Evolutionary conservation across 2,113 vertebrate species (phyloP).

Genomic region (Capricornis sumatraensis): DNA sequence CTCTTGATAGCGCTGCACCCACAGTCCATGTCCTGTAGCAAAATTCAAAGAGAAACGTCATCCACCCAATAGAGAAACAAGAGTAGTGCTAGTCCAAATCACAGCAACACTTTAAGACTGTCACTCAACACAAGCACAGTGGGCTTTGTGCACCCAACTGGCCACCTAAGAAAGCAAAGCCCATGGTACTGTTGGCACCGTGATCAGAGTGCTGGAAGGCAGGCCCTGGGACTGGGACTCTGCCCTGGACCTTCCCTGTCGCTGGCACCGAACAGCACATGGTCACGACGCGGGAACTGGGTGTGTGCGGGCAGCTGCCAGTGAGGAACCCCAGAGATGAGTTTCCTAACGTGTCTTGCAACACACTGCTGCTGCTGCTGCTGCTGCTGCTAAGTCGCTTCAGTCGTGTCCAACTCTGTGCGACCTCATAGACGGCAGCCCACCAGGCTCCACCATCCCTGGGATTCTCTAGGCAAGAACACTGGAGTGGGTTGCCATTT

Average conservation of each 20-base stretch:
- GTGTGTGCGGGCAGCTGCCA: neutral
- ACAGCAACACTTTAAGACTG: neutral
- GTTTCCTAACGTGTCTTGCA: neutral
- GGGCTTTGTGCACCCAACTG: neutral
- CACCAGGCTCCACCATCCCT: too few species aligned
- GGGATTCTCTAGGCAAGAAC: too few species aligned
- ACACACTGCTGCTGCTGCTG: neutral
- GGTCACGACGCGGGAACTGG: neutral
- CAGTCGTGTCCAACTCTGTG: too few species aligned
- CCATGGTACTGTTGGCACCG: neutral
- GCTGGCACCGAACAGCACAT: neutral
- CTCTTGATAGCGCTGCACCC: constrained; percentile 91
- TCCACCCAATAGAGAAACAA: neutral
- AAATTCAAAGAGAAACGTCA: neutral
- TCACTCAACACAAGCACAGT: neutral
- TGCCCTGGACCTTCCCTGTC: neutral
- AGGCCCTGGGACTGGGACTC: too few species aligned
- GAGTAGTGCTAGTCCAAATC: neutral
- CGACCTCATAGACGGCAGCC: too few species aligned
- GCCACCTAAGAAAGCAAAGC: neutral
- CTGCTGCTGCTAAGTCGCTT: too few species aligned
- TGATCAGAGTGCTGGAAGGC: neutral
- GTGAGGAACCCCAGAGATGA: neutral
- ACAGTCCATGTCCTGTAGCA: constrained; percentile 91
- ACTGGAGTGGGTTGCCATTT: too few species aligned